A percentile compares a stretch with the other conserved stretches of the same genome.
These are phyloP conservation scores for Yponomeuta cagnagella DNA, from an alignment of 2,888 invertebrate genomes.

Conservation along the genomic window DNA sequence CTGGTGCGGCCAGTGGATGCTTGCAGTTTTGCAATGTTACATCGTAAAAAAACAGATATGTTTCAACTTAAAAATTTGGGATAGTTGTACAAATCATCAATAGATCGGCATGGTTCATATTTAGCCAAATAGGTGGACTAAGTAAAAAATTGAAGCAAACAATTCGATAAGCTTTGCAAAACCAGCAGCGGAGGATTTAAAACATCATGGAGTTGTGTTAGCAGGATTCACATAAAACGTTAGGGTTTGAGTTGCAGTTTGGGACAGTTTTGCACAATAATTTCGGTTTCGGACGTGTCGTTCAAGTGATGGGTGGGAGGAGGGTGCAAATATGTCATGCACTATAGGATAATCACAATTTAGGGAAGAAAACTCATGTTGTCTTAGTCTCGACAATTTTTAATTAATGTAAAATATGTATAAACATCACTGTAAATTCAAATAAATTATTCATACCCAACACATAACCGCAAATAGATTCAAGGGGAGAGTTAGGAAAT, in stretches of 20 bases:
- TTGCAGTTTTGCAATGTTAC: slow-evolving; percentile 15
- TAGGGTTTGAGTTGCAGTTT: neutral
- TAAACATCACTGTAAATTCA: slow-evolving; percentile 62
- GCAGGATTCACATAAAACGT: neutral
- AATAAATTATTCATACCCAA: slow-evolving; percentile 54
- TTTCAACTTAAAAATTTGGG: neutral
- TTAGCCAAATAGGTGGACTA: neutral
- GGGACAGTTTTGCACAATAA: neutral
- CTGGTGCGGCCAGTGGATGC: neutral
- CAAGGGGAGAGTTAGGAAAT: slow-evolving; percentile 45
- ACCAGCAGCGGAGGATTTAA: neutral
- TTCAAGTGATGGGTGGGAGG: neutral
- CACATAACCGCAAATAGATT: slow-evolving; percentile 45
- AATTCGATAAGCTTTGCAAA: neutral
- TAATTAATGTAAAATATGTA: slow-evolving; percentile 63
- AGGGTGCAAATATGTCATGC: neutral
- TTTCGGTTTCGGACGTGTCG: neutral
- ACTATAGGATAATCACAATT: slow-evolving; percentile 13
- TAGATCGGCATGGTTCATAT: neutral
- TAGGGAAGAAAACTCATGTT: slow-evolving; percentile 31
- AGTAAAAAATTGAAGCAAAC: neutral
- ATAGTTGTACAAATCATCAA: neutral
- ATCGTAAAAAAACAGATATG: neutral
- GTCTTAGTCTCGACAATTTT: slow-evolving; percentile 58
- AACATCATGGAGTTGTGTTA: neutral